Base-by-base conservation (phyloP, 30 jellyfish, hydroid and myxozoan genomes). In the Cassiopea xamachana region DNA sequence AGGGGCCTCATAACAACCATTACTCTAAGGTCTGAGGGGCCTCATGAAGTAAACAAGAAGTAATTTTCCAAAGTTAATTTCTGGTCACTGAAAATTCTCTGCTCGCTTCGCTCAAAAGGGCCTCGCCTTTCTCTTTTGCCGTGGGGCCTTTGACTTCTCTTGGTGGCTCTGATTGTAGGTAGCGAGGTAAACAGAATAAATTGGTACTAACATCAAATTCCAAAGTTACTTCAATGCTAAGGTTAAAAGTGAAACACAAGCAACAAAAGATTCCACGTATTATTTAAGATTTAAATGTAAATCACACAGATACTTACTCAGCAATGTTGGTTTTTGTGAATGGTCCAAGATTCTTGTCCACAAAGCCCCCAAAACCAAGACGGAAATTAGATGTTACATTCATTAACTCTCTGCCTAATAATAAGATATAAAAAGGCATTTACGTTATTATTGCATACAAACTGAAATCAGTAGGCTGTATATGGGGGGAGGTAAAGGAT, bases 341-440 rank as follows among this genome's bases (percentile, higher is more conserved):
- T 46, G 99, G 99, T 1, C 99, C 99, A 2, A 95, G 89, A 50
- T 94, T 94, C 82, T 95, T 95, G 76, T 95, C 99, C 15, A 95
- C 99, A 80, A 86, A 95, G 9, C 92, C 98, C 43, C 99, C 99
- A 87, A 95, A 95, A 27, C 99, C 99, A 88, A 95, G 98, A 43
- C 99, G 98, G 48, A 95, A 95, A 60, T 95, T 91, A 58, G 97
- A 84, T 7, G 99, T 95, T 46, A 95, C 89, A 48, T 86, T 69
- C 62, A 69, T 55, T 76, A 95, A 75, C 73, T 95, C 94, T 39
- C 58, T 60, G 39, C 90, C 99, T 95, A 70, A 9, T 48, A 80
- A 55, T 75, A 39, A n/a, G 80, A 71, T 8, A 19, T 18, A 71
- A 16, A 12, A 19, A n/a, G 27, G 10, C 80, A 6, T 5, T 64